Conservation (phyloP, 2,797 vertebrate species). For the Galago senegalensis region DNA sequence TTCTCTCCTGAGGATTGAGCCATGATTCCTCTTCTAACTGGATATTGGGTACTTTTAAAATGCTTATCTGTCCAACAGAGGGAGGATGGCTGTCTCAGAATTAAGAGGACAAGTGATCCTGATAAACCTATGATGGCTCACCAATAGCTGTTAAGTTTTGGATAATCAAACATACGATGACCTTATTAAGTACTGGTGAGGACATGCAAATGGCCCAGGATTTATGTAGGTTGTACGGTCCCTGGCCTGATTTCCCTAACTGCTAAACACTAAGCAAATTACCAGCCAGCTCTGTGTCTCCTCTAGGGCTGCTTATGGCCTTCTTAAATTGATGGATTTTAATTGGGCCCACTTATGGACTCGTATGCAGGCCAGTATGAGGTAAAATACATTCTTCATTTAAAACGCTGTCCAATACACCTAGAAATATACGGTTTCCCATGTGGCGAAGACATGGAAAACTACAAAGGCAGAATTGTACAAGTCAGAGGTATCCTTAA, state of each 20-base stretch:
- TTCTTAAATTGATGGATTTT: constrained; percentile 56
- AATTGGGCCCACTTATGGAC: constrained; percentile 8
- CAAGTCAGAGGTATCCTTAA: constrained; percentile 70
- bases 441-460: constrained; percentile 80
- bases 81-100: constrained; percentile 21
- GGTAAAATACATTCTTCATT: constrained; percentile 79
- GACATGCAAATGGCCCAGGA: constrained; percentile 64
- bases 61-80: constrained; percentile 84
- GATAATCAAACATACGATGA: constrained; percentile 53
- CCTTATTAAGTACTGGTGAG: constrained; percentile 66
- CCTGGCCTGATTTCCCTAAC: constrained; percentile 63
- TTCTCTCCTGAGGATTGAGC: constrained; percentile 85
- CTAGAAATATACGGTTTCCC: constrained; percentile 80
- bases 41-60: constrained; percentile 86
- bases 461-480: constrained; percentile 82
- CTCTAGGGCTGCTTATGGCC: constrained; percentile 66
- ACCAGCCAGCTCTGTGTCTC: constrained; percentile 48
- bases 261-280: constrained; percentile 78
- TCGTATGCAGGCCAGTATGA: constrained; percentile 47
- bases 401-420: constrained; percentile 72
- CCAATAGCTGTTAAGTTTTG: background rate
- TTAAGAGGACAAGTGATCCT: constrained; percentile 50
- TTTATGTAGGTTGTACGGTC: constrained; percentile 44
- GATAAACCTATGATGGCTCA: constrained; percentile 40
- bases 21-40: constrained; percentile 89